Base-by-base conservation (phyloP, 2,113 vertebrate genomes). In the Poecile atricapillus region DNA sequence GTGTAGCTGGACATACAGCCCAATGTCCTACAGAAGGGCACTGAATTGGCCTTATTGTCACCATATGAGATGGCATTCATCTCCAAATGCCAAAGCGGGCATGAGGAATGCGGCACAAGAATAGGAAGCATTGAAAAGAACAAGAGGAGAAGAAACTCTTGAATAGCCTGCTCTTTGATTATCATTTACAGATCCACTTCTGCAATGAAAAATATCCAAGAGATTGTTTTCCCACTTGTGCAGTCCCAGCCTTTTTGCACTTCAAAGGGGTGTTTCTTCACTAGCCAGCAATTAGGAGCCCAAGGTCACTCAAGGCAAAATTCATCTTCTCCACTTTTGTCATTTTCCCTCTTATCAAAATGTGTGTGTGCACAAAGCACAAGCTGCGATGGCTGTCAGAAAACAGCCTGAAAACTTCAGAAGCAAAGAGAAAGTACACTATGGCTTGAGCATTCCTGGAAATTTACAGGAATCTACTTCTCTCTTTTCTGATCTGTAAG, bases 41-140 rank as follows among this genome's bases (percentile, higher is more conserved):
- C 87, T 89, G 84, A 91, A 96, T 52, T 90, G 85, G 83, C 62
- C 68, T 93, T 68, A 86, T 64, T 96, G 89, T 97, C 85, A 92
- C 92, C 90, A 93, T 8, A 87, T 41, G 94, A 93, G 93, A 93
- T 95, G 85, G 88, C 83, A 96, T 96, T 95, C 92, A 88, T 90
- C 49, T 64, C 92, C 92, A 97, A 96, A 96, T 96, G 92, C 92
- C 94, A 96, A 59, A 64, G 88, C 6, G 0, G 82, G 90, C n/a
- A 67, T 5, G 30, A 93, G 86, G 88, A 94, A 97, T 96, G 90
- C 15, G 19, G 87, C 70, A 17, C 59, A 70, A 94, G 90, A 95
- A 94, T 15, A 71, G 77, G 39, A 95, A 92, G 87, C 43, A 93
- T 94, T 94, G 73, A 87, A 69, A 92, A 76, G 87, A 82, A 76